A percentile compares a stretch with the other conserved stretches of the same genome.
phyloP scores from a whole-genome alignment of 2,113 vertebrate species.

The Taxidea taxus region DNA sequence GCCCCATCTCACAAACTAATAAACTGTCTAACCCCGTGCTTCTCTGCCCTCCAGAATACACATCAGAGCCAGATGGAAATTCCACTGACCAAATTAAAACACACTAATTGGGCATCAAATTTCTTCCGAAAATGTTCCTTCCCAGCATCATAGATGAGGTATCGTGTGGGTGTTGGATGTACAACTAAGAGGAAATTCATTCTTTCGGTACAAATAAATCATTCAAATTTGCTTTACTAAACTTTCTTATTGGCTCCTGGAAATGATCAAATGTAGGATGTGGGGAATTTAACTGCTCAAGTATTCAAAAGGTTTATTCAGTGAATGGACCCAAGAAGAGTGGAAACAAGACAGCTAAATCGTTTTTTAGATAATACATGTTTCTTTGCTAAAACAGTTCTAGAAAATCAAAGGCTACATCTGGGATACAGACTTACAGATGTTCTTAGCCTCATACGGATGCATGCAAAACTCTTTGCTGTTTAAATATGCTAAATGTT shows the following conservation, averaged over 20 bases:
- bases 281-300: slow-evolving; percentile 34
- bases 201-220: slow-evolving; percentile 71
- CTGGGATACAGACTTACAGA: not conserved
- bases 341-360: not conserved
- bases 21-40: not conserved
- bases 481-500: not conserved
- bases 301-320: not conserved
- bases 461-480: not conserved
- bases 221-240: slow-evolving; percentile 28
- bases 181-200: slow-evolving; percentile 65
- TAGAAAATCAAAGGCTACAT: not conserved
- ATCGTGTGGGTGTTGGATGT: slow-evolving; percentile 63
- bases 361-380: not conserved
- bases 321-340: not conserved
- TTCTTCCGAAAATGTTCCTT: slow-evolving; percentile 57
- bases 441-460: not conserved
- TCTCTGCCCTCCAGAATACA: not conserved
- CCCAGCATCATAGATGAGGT: slow-evolving; percentile 43
- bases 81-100: slow-evolving; percentile 63
- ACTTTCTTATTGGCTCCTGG: slow-evolving; percentile 52
- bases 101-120: slow-evolving; percentile 55
- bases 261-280: slow-evolving; percentile 42
- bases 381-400: not conserved
- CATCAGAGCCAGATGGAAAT: slow-evolving; percentile 56
- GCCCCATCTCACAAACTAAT: not conserved